Evolutionary conservation across 2,888 invertebrate genomes (phyloP).

Genomic region (Platycnemis pennipes): DNA sequence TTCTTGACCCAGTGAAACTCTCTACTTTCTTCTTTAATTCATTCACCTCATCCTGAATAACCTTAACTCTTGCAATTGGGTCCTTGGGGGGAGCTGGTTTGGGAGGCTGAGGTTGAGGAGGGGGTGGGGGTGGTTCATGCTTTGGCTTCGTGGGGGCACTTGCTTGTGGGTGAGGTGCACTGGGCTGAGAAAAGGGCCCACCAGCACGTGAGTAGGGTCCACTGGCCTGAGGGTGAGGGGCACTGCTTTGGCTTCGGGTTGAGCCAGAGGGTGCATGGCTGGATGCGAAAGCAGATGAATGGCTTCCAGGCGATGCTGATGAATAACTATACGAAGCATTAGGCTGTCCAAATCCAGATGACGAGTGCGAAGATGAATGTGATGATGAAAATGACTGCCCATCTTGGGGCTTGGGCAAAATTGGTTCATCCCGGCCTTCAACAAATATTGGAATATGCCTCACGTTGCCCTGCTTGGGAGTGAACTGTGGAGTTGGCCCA

Average conservation of each 20-base stretch:
- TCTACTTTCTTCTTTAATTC: slow-evolving; percentile 89
- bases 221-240: slow-evolving; percentile 70
- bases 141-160: slow-evolving; percentile 78
- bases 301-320: slow-evolving; percentile 24
- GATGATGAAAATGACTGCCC: slow-evolving; percentile 72
- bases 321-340: slow-evolving; percentile 42
- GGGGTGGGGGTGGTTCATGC: slow-evolving; percentile 77
- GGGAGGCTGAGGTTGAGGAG: slow-evolving; percentile 78
- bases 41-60: slow-evolving; percentile 90
- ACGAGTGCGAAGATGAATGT: slow-evolving; percentile 74
- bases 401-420: slow-evolving; percentile 82
- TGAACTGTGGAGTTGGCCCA: slow-evolving; percentile 69
- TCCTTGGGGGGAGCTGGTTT: slow-evolving; percentile 79
- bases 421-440: slow-evolving; percentile 91
- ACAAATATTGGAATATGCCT: slow-evolving; percentile 94
- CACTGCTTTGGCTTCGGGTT: slow-evolving; percentile 72
- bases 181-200: slow-evolving; percentile 75
- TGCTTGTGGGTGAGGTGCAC: slow-evolving; percentile 76
- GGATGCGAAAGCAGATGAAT: slow-evolving; percentile 73
- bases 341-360: slow-evolving; percentile 50
- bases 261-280: slow-evolving; percentile 73
- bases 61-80: slow-evolving; percentile 88
- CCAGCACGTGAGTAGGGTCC: slow-evolving; percentile 74
- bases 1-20: slow-evolving; percentile 82
- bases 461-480: slow-evolving; percentile 80